Evolutionary conservation across 2,888 invertebrate genomes (phyloP).

Genomic region (Furcula furcula): DNA sequence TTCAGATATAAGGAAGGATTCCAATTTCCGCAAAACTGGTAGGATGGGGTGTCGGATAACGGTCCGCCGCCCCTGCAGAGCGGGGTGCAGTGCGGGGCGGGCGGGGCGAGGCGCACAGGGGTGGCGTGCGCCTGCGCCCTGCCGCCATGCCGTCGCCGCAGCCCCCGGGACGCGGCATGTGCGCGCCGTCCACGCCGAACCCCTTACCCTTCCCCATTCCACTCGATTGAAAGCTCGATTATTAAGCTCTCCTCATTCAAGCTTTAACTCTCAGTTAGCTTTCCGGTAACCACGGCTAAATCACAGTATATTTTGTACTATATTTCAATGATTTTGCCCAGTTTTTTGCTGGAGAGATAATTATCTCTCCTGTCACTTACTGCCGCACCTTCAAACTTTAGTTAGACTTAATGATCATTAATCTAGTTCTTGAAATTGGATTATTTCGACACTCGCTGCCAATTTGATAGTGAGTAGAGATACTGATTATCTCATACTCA

Average conservation of each 20-base stretch:
- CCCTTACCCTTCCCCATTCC: slow-evolving; percentile 6
- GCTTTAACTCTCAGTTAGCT: slow-evolving; percentile 52
- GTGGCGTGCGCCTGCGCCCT: slow-evolving; percentile 58
- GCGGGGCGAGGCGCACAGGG: slow-evolving; percentile 32
- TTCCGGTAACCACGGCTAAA: slow-evolving; percentile 51
- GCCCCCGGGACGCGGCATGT: too few relatives aligned
- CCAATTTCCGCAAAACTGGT: slow-evolving; percentile 73
- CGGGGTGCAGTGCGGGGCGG: slow-evolving; percentile 42
- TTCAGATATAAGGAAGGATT: slow-evolving; percentile 53
- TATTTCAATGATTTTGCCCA: too few relatives aligned
- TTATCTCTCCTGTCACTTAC: too few relatives aligned
- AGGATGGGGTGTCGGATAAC: slow-evolving; percentile 48
- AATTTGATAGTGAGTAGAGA: too few relatives aligned
- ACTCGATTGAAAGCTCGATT: slow-evolving; percentile 52
- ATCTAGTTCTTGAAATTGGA: too few relatives aligned
- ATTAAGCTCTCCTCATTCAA: slow-evolving; percentile 72
- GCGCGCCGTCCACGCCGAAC: slow-evolving; percentile 37
- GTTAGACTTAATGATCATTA: too few relatives aligned
- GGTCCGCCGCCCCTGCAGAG: slow-evolving; percentile 63
- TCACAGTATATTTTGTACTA: too few relatives aligned
- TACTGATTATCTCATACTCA: too few relatives aligned
- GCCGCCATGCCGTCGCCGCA: slow-evolving; percentile 48
- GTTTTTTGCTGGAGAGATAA: too few relatives aligned
- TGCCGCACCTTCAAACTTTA: too few relatives aligned
- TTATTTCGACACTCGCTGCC: too few relatives aligned